Evolutionary conservation across 2,113 vertebrate genomes (phyloP).

Genomic region (Piaya cayana): DNA sequence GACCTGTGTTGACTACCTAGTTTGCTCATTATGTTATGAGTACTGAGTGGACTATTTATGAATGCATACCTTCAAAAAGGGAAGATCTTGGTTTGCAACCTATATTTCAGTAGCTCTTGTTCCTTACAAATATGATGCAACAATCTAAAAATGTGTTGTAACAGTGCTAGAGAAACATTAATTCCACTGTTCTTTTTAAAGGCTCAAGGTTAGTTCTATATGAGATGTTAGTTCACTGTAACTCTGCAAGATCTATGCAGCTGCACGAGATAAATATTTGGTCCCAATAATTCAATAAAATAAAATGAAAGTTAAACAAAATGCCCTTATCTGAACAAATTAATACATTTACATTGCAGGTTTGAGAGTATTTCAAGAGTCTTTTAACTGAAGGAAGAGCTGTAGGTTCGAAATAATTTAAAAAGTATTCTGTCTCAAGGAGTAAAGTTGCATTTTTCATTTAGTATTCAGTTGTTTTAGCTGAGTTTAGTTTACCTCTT

Average conservation of each 20-base stretch:
- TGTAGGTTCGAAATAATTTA: not conserved
- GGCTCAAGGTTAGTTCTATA: not conserved
- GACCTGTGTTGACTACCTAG: not conserved
- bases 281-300: not conserved
- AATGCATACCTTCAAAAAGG: not conserved
- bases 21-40: not conserved
- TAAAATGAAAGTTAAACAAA: constrained; percentile 19
- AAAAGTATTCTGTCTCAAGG: not conserved
- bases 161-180: not conserved
- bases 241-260: not conserved
- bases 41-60: not conserved
- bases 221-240: not conserved
- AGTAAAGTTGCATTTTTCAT: not conserved
- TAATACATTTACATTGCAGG: not conserved
- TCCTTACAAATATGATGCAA: not conserved
- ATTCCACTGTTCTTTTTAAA: not conserved
- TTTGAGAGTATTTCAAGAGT: not conserved
- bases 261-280: not conserved
- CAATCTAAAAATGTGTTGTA: not conserved
- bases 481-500: not conserved
- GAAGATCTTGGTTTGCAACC: not conserved
- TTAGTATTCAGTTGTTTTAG: not conserved
- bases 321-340: not conserved
- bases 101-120: not conserved
- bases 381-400: not conserved